Base-by-base conservation (phyloP, 2,797 vertebrate species). In the Spheniscus humboldti region DNA sequence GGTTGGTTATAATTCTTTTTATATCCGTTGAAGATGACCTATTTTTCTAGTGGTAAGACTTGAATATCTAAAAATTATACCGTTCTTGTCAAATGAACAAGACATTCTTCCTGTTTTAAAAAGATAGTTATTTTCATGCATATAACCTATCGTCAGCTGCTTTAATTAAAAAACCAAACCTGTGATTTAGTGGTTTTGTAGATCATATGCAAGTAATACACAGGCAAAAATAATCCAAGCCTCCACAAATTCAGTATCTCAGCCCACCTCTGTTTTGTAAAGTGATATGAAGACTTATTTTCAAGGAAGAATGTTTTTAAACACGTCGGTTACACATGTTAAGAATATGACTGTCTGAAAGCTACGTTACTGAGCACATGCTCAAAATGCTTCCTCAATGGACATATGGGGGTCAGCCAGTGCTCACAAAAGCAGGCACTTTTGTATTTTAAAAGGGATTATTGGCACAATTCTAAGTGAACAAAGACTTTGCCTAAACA, bases 21-120 rank as follows among this genome's bases (percentile, higher is more conserved):
- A 5, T 89, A 83, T 72, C 60, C 23, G 41, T 35, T 90, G 84
- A 93, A 89, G 64, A 85, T 94, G 91, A 89, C 78, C 86, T 94
- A 66, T 94, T 94, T 96, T 96, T 77, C 52, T 68, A 35, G 37
- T 43, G 45, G 48, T 37, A 72, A 72, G 82, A 64, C 37, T 56
- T 83, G 47, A 72, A 75, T 66, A 71, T 90, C 80, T 90, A 47
- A 83, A 86, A 90, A 78, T 18, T 8, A 24, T 57, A 59, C 72
- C 3, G 3, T 74, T 95, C 39, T 79, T 74, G 28, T 82, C 48
- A 83, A 93, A 71, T 48, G 81, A 88, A 43, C n/a, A 73, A 67
- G 67, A 60, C 37, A 11, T 91, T 81, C 47, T 11, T 87, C 48
- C 52, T 83, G 11, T 69, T 93, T 79, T n/a, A 53, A 64, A 89